Base-by-base conservation (phyloP, 2,888 invertebrate species). In the Pristionchus maxplancki region DNA sequence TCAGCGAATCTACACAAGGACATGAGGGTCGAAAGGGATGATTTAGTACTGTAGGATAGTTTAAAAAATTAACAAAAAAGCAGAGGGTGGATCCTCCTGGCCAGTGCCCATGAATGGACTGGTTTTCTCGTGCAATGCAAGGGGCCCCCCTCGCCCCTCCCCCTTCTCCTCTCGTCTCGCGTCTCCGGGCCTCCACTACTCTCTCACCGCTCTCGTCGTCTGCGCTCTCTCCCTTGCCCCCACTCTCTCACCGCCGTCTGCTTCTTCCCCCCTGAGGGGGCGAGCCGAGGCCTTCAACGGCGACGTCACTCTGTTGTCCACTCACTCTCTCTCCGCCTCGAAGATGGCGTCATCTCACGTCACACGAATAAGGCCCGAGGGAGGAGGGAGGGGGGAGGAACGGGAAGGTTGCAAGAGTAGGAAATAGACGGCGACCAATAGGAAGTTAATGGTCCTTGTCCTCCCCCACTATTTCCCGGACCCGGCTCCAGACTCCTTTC, bases 261-360 rank as follows among this genome's bases (percentile, higher is more conserved):
- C n/a, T 24, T 34, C 50, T 37, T 50, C 74, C 34, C 50, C 62
- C 50, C 62, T 62, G 50, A 64, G 58, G 62, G 50, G 40, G 62
- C 44, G 71, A 71, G 15, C 15, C 34, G 64, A 28, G 58, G 31
- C 11, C 50, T 9, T 44, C 40, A 24, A 62, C 58, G 71, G 31
- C 28, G 74, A 87, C 74, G 87, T 87, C 87, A 87, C 37, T 48
- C 74, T 87, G 87, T 87, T 48, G 67, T 50, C 74, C 53, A 74
- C 67, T 53, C 78, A 0, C 78, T 78, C 44, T 48, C 78, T 44
- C 78, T 44, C 78, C 15, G 15, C 31, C 44, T 48, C 78, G 78
- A 44, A 78, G 78, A 48, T 78, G 78, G 44, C 44, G 28, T n/a
- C 78, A 78, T 78, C 78, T 48, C 78, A 78, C 78, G 78, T 78